Evolutionary conservation across 2,113 vertebrate genomes (phyloP), one percentile per base, ranked within the genome.

Genomic region (Psammodynastes pulverulentus): DNA sequence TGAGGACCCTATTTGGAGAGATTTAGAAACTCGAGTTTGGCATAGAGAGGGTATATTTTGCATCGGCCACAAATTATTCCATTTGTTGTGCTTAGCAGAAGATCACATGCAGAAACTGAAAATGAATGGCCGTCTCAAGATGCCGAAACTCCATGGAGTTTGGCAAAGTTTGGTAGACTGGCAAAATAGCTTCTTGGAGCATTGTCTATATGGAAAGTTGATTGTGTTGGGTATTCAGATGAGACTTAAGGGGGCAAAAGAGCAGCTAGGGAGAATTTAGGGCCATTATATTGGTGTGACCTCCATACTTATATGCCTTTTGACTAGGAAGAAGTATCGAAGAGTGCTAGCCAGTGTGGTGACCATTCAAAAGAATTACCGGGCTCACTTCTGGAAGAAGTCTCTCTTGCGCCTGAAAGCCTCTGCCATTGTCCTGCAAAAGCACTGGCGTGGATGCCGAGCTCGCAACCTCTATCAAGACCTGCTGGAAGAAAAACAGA

Each of bases 281-380:
- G 0, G 0, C 0, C 3, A 0, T 43, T 86, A 29, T 56, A 24
- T 91, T 0, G 0, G 10, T 3, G 89, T 87, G 0, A 0, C 85
- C 39, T 84, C 93, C 62, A 92, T 87, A 54, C 58, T 96, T 79
- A 39, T 79, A 93, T 92, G 93, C 45, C 93, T 94, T 39, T 93
- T 72, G 84, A 94, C 92, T 1, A 99, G 98, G 98, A 99, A 98
- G 97, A 98, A 97, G 89, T 99, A 98, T 72, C 98, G 94, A 95
- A 97, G 96, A 95, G 97, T 98, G 88, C 96, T 97, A 94, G 96
- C 96, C 96, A 98, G 98, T 96, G 96, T 97, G 4, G 93, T 99
- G 95, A 97, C 97, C 93, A 98, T 99, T 96, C 98, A 99, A 96
- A 98, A 98, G 97, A 98, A 98, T 97, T 99, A 98, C 95, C 98